phyloP scores from a whole-genome alignment of 1,140 invertebrate genomes.

The Aplysia californica region DNA sequence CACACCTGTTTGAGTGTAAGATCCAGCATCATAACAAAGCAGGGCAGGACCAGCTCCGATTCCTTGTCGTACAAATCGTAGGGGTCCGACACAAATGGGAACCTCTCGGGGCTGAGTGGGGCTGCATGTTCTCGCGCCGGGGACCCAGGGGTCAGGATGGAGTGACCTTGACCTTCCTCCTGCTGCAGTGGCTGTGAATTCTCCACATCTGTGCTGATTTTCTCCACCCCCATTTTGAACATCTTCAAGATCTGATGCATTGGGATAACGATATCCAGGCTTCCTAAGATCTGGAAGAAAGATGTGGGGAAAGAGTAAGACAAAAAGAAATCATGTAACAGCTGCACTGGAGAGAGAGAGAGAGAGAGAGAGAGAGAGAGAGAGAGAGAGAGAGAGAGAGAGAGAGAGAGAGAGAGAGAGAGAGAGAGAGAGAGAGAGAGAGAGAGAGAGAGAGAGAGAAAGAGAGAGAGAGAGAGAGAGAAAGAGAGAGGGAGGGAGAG shows the following conservation, averaged over 20 bases:
- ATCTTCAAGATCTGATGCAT: conserved; percentile 60
- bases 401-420: too few species aligned
- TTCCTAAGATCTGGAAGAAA: conserved; percentile 58
- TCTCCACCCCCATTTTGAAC: conserved; percentile 59
- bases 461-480: too few species aligned
- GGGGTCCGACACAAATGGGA: conserved; percentile 43
- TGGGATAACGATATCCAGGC: conserved; percentile 64
- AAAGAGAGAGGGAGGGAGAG: too few species aligned
- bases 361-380: too few species aligned
- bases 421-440: too few species aligned
- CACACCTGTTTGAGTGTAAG: conserved; percentile 91
- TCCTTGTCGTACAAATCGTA: conserved; percentile 60
- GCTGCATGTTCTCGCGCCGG: conserved; percentile 50
- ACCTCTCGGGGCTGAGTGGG: conserved; percentile 58
- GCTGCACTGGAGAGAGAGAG: too few species aligned
- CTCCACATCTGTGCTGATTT: conserved; percentile 39
- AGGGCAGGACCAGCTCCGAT: conserved; percentile 77
- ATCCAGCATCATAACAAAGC: conserved; percentile 97
- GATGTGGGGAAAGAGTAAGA: too few species aligned
- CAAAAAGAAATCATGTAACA: too few species aligned
- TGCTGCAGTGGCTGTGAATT: conserved; percentile 32
- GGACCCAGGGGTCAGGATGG: conserved; percentile 35
- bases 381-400: too few species aligned
- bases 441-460: too few species aligned
- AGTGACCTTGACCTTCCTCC: conserved; percentile 29